Evolutionary conservation across 2,888 invertebrate species (phyloP).

Genomic region (Liodrosophila aerea): DNA sequence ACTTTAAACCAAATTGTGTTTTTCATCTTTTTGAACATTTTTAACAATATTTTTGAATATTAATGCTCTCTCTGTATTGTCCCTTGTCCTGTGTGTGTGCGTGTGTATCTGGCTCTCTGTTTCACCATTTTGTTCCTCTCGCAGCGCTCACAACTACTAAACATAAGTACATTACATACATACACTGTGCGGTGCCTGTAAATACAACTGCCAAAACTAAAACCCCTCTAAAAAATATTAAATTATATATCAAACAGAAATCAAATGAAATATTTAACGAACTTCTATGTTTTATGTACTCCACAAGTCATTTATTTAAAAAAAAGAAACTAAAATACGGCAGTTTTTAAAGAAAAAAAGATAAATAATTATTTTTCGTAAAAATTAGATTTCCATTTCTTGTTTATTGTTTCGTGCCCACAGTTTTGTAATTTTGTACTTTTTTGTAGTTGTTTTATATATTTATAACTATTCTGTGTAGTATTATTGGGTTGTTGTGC

Average conservation of each 20-base stretch:
- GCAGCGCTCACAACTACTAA: conserved; percentile 62
- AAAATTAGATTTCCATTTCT: conserved; percentile 7
- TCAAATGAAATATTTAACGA: conserved; percentile 81
- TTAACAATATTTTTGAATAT: conserved; percentile 22
- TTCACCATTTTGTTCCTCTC: conserved; percentile 28
- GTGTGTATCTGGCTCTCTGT: conserved; percentile 32
- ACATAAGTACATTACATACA: conserved; percentile 53
- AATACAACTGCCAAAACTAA: conserved; percentile 74
- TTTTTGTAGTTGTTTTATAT: conserved; percentile 22
- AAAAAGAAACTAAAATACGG: conserved; percentile 7
- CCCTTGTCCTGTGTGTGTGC: conserved; percentile 30
- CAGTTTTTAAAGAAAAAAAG: conserved; percentile 25
- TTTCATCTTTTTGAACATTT: conserved; percentile 28
- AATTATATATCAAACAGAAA: conserved; percentile 36
- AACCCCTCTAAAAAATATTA: conserved; percentile 16
- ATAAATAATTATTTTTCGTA: conserved; percentile 6
- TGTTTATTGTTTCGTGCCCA: conserved; percentile 66
- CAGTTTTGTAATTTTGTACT: conserved; percentile 71
- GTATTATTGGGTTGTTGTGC: conserved; percentile 55
- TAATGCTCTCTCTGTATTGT: conserved; percentile 34
- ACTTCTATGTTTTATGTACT: conserved; percentile 55
- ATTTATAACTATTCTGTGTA: conserved; percentile 4
- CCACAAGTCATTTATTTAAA: conserved; percentile 15
- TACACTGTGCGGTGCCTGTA: conserved; percentile 80
- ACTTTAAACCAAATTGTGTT: conserved; percentile 14